Base-by-base conservation (phyloP, 2,797 vertebrate species). In the Morus bassanus region DNA sequence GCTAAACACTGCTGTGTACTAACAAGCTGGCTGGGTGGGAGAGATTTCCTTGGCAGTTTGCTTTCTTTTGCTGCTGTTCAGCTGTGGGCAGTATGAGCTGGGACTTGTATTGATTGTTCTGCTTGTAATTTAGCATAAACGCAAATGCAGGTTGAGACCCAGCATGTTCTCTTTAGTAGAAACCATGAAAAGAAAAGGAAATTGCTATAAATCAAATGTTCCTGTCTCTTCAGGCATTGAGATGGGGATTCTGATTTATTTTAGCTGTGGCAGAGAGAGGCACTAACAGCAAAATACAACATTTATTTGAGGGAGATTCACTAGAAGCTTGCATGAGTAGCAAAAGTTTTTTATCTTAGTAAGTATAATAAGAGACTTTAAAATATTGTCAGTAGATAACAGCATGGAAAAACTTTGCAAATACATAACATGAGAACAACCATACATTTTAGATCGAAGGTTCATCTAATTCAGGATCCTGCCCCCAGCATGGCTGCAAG, bases 161-260 rank as follows among this genome's bases (percentile, higher is more conserved):
- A 93, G 96, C 80, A 80, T 95, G 95, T 97, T 97, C 97, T 97
- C 91, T 97, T 97, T 95, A 97, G 96, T 83, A 95, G 48, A 95
- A 97, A 95, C 94, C 54, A 28, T 84, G 91, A 95, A 98, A 94
- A 97, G 90, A 91, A 96, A 95, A 92, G 87, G 87, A 97, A 97
- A 97, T 95, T 96, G 88, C 77, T 95, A 91, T 95, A 97, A 98
- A 98, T 97, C 97, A 97, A 98, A 97, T 95, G 94, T 93, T 96
- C 85, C 93, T 96, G 78, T 97, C 96, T 97, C 94, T 97, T 95
- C 88, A 93, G 93, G 93, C 89, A 95, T 85, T 86, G 95, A 97
- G 89, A 96, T 96, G 95, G 91, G 92, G 83, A 82, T 96, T 96
- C 93, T 95, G 93, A 97, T 97, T 97, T 95, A 97, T 97, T 96